These are phyloP conservation scores for Struthio camelus DNA, from an alignment of 2,113 vertebrate species.

Conservation along the genomic window DNA sequence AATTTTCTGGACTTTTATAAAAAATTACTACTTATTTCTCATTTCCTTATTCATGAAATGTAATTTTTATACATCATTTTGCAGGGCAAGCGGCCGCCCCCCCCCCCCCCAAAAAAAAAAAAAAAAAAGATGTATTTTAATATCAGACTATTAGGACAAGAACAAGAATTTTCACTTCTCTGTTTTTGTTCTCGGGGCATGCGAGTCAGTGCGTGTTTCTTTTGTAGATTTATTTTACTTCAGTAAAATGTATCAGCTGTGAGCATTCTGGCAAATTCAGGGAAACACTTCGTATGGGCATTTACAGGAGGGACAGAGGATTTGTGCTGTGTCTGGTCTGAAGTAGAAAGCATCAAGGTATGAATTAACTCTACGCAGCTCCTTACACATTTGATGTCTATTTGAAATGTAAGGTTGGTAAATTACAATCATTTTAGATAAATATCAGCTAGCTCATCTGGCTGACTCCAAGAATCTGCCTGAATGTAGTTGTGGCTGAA, in stretches of 20 bases:
- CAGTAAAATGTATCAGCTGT: background rate
- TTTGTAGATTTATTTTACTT: background rate
- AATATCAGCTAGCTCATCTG: conserved; percentile 32
- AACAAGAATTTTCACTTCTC: background rate
- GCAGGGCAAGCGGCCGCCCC: background rate
- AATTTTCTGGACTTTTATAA: background rate
- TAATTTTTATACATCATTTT: background rate
- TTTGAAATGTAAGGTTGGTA: conserved; percentile 23
- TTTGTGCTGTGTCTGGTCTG: background rate
- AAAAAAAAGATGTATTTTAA: background rate
- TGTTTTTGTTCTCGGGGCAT: background rate
- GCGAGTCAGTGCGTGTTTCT: background rate
- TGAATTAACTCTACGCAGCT: background rate
- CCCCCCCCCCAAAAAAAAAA: too few relatives aligned
- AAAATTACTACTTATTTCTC: background rate
- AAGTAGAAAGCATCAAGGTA: background rate
- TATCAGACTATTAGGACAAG: background rate
- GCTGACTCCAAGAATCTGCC: background rate
- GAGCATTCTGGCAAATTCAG: background rate
- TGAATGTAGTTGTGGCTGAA: background rate
- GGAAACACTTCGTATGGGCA: background rate
- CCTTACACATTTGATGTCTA: background rate
- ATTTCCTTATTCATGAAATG: background rate
- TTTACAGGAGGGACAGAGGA: background rate
- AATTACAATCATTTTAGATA: conserved; percentile 36